Percentiles rank a stretch among this genome's conserved stretches.
phyloP scores from a whole-genome alignment of 2,113 vertebrate genomes.

The Sinocyclocheilus anophthalmus region DNA sequence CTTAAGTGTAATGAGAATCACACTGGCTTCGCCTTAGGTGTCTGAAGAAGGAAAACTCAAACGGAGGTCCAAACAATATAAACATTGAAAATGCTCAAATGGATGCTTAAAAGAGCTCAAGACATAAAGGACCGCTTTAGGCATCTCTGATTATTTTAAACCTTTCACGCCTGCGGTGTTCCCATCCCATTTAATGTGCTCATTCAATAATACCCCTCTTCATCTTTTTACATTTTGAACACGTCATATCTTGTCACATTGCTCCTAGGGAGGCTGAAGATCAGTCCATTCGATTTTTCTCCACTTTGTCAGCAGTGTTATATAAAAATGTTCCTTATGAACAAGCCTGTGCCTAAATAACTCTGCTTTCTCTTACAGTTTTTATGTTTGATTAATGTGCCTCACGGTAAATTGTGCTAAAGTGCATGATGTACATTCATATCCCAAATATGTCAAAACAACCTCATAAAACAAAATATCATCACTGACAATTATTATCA shows the following conservation, averaged over 20 bases:
- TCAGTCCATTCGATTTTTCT: neutral
- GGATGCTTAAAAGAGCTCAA: slow-evolving; percentile 3
- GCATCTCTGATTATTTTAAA: slow-evolving; percentile 1
- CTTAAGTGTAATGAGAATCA: neutral
- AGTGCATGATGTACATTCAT: neutral
- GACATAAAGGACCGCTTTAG: neutral
- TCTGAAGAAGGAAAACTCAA: neutral
- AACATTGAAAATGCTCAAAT: slow-evolving; percentile 24
- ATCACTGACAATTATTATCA: neutral
- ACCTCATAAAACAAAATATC: slow-evolving; percentile 11
- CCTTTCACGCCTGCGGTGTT: neutral
- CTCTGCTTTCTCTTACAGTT: neutral
- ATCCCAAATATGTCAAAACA: slow-evolving; percentile 11
- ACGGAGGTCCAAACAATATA: slow-evolving; percentile 27
- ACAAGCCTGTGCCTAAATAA: slow-evolving; percentile 13
- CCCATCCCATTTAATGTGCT: neutral
- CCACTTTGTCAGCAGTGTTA: neutral
- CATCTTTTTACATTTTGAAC: neutral
- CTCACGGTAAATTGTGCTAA: neutral
- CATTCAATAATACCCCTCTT: slow-evolving; percentile 17
- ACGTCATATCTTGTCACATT: slow-evolving; percentile 21
- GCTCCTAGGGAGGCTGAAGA: slow-evolving; percentile 25
- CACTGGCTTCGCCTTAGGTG: neutral
- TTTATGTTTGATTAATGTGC: neutral
- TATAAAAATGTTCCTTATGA: slow-evolving; percentile 30